These are phyloP conservation scores for Pachyuromys duprasi DNA, from an alignment of 2,797 vertebrate genomes.

Conservation along the genomic window DNA sequence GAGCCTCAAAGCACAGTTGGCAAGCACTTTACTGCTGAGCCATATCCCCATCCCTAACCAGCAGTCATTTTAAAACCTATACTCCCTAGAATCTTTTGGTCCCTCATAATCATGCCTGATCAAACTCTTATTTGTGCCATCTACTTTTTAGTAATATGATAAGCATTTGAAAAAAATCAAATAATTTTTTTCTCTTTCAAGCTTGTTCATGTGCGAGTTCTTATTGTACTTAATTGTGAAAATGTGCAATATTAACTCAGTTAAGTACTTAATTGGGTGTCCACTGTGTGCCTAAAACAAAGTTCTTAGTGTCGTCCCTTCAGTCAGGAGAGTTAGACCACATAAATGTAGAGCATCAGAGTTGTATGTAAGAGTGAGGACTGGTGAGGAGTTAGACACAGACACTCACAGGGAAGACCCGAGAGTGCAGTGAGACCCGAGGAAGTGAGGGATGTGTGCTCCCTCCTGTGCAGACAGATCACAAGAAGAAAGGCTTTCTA, in stretches of 20 bases:
- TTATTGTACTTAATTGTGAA: constrained; percentile 58
- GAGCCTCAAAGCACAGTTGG: background rate
- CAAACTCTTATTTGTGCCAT: constrained; percentile 30
- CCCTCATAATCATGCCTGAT: constrained; percentile 1
- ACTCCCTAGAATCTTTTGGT: background rate
- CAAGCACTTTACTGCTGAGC: background rate
- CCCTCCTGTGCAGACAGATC: background rate
- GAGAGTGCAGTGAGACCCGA: background rate
- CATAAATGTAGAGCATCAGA: constrained; percentile 1
- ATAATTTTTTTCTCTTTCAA: constrained; percentile 38
- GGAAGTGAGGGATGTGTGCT: background rate
- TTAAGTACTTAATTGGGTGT: constrained; percentile 32
- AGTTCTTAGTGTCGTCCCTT: constrained; percentile 10
- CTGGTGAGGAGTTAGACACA: background rate
- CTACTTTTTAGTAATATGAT: constrained; percentile 46
- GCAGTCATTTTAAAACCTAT: constrained; percentile 14
- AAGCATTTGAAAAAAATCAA: constrained; percentile 49
- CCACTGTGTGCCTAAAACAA: constrained; percentile 35
- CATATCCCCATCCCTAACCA: background rate
- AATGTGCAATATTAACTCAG: constrained; percentile 36
- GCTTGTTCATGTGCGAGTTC: constrained; percentile 28
- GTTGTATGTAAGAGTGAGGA: background rate
- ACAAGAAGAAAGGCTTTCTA: background rate
- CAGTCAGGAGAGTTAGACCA: background rate
- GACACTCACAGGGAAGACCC: background rate